Evolutionary conservation across 2,113 vertebrate species (phyloP).

Genomic region (Promerops cafer): DNA sequence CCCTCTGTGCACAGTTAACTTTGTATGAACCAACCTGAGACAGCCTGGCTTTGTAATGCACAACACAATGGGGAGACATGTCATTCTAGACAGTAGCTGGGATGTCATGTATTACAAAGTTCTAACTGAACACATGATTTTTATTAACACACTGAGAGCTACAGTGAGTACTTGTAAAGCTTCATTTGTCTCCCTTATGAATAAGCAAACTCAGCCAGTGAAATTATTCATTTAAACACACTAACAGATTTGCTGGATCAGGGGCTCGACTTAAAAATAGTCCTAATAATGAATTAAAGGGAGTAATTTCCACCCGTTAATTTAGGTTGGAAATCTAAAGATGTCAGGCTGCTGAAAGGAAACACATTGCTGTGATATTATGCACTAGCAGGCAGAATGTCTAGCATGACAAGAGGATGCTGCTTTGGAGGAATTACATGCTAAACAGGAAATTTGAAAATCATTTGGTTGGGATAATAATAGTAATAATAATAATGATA

Average conservation of each 20-base stretch:
- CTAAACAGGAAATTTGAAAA: neutral
- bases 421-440: neutral
- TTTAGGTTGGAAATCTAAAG: neutral
- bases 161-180: neutral
- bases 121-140: neutral
- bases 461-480: neutral
- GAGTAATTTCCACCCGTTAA: neutral
- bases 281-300: neutral
- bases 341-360: neutral
- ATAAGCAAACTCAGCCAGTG: neutral
- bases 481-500: neutral
- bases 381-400: neutral
- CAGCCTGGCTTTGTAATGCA: neutral
- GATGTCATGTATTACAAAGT: neutral
- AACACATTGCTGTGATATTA: neutral
- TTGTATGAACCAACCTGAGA: neutral
- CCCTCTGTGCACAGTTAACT: neutral
- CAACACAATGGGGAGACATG: neutral
- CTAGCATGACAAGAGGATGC: neutral
- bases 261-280: neutral
- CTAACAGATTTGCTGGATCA: neutral
- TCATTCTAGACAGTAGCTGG: neutral
- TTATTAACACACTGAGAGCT: neutral
- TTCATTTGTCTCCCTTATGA: neutral
- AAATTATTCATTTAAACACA: neutral